Evolutionary conservation across 2,888 invertebrate genomes (phyloP), one percentile per base, ranked within the genome.

Genomic region (Dione juno): DNA sequence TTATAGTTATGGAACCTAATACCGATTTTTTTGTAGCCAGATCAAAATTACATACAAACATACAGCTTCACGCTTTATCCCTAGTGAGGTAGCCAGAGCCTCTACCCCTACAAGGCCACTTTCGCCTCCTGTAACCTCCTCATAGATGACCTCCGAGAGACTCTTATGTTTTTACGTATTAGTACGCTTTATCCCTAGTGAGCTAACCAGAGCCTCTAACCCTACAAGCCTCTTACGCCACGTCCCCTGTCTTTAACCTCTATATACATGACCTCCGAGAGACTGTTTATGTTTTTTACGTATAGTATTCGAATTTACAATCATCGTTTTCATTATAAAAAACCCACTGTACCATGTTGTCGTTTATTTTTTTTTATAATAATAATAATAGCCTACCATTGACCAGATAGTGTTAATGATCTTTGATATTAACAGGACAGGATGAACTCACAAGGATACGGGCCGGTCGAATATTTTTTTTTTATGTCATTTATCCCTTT

Each of bases 401-500:
- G 13, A 66, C 54, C 19, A 28, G 66, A 53, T 53, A 37, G 37
- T 37, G 64, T 19, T 52, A 52, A 50, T 52, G 64, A 48, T 64
- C 64, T 64, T 37, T 52, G 64, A 37, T 64, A 50, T 64, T 64
- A 64, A 64, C 37, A 10, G 40, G 50, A 52, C 50, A 35, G 16
- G 50, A 35, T 64, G 48, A 45, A 57, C 57, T 45, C 28, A 10
- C 16, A 16, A 66, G 66, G 41, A 43, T 41, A 43, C 19, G 19
- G 1, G 19, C 53, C 40, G 53, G 43, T 35, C 28, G 45, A 16
- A 45, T 45, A 16, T 54, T 35, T 57, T 40, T 10, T 57, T 61
- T 61, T 28, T 45, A 6, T 28, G 9, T 45, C 10, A n/a, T n/a
- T 45, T 45, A 45, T 58, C 19, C 8, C 11, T 40, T 16, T 19